Evolutionary conservation across 1,140 invertebrate species (phyloP).

Genomic region (Apis laboriosa): DNA sequence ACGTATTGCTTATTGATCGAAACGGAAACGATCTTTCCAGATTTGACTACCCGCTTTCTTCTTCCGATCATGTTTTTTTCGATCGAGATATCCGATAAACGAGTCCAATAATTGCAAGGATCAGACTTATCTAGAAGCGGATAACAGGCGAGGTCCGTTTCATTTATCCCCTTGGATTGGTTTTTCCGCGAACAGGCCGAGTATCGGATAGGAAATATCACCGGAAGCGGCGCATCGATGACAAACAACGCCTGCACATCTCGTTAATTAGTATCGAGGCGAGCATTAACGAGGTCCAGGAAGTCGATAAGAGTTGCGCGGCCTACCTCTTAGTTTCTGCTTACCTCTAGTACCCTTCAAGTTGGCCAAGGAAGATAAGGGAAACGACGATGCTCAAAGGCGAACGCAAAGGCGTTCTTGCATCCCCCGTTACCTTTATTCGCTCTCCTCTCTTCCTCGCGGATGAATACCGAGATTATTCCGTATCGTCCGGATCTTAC

Average conservation of each 20-base stretch:
- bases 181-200: slow-evolving; percentile 6
- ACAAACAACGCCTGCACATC: slow-evolving; percentile 50
- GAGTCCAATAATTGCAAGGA: background rate
- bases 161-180: background rate
- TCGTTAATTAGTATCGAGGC: slow-evolving; percentile 55
- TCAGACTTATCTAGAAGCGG: slow-evolving; percentile 18
- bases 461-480: slow-evolving; percentile 46
- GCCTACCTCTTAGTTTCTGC: slow-evolving; percentile 47
- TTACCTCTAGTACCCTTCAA: background rate
- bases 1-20: too few species aligned
- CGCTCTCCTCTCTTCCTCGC: background rate
- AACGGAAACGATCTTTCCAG: too few species aligned
- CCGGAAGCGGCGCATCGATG: slow-evolving; percentile 45
- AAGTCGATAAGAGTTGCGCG: slow-evolving; percentile 43
- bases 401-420: slow-evolving; percentile 14
- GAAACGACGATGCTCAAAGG: slow-evolving; percentile 16
- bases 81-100: background rate
- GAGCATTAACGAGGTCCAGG: slow-evolving; percentile 53
- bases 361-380: slow-evolving; percentile 42
- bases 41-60: background rate
- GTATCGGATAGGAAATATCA: slow-evolving; percentile 44
- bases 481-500: slow-evolving; percentile 31
- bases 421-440: slow-evolving; percentile 31
- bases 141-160: slow-evolving; percentile 23
- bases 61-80: background rate